Evolutionary conservation across 2,888 invertebrate species (phyloP).

Genomic region (Leptopilina syphax): DNA sequence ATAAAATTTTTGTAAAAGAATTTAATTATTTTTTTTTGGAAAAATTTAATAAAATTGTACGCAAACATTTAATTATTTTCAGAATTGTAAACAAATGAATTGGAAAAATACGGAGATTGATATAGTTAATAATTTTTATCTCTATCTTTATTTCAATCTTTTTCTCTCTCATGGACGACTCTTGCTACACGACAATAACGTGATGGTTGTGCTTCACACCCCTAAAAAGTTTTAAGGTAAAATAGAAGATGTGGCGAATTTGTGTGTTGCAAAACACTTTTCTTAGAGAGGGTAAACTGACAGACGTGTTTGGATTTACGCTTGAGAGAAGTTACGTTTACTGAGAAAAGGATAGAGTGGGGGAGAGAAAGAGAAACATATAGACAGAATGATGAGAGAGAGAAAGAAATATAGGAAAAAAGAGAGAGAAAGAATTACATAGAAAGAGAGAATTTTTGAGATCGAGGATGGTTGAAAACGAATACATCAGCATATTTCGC

Average conservation of each 20-base stretch:
- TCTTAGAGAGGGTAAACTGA: slow-evolving; percentile 47
- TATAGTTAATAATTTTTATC: no score
- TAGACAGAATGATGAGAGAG: neutral
- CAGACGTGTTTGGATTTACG: slow-evolving; percentile 57
- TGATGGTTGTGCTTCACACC: neutral
- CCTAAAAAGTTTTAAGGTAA: slow-evolving; percentile 16
- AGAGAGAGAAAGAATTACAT: no score
- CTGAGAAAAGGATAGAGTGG: neutral
- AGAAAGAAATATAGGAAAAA: no score
- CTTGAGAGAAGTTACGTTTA: slow-evolving; percentile 17
- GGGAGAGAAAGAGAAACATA: slow-evolving; percentile 6
- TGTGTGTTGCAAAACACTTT: slow-evolving; percentile 47
- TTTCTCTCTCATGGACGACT: no score
- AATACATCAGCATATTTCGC: slow-evolving; percentile 60
- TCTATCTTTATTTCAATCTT: no score
- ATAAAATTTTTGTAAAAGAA: no score
- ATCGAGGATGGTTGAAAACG: slow-evolving; percentile 33
- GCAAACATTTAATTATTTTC: no score
- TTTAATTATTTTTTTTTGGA: no score
- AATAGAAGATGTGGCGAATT: slow-evolving; percentile 45
- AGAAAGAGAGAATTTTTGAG: no score
- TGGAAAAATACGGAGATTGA: no score
- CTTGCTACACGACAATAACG: neutral
- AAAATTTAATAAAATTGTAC: no score
- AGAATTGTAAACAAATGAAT: no score